Percentiles rank a stretch among this genome's conserved stretches.
Evolutionary conservation across 1,140 invertebrate species (phyloP).

Genomic region (Liolophura sinensis): DNA sequence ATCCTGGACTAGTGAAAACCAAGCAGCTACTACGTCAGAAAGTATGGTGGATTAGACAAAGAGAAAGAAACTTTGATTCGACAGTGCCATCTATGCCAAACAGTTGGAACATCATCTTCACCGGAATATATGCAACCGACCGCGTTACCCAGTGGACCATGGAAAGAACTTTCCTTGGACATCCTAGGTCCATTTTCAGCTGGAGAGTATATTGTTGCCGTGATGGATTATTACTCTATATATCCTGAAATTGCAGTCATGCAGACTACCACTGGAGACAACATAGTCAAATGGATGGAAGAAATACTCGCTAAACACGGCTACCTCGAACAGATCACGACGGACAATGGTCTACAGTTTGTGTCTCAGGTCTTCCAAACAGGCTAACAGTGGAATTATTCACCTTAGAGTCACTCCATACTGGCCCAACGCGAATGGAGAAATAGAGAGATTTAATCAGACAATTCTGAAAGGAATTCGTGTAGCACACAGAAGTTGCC

Average conservation of each 20-base stretch:
- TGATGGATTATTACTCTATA: constrained; percentile 25
- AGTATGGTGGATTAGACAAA: constrained; percentile 38
- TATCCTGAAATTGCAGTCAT: constrained; percentile 25
- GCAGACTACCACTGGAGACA: constrained; percentile 15
- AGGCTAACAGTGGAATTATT: no score
- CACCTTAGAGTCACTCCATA: no score
- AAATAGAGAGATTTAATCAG: no score
- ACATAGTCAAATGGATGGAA: constrained; percentile 11
- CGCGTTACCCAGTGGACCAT: constrained; percentile 17
- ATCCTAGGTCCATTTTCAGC: constrained; percentile 26
- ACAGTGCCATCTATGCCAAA: constrained; percentile 26
- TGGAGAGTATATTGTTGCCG: constrained; percentile 22
- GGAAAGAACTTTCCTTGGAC: constrained; percentile 27
- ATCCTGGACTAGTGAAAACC: constrained; percentile 23
- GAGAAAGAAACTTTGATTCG: constrained; percentile 22
- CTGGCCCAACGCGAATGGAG: no score
- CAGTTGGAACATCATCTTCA: constrained; percentile 12
- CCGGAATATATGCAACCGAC: constrained; percentile 20
- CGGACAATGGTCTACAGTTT: constrained; percentile 28
- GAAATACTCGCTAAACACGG: constrained; percentile 23
- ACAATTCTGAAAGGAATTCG: no score
- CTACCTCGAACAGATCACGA: constrained; percentile 8
- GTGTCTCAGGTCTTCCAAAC: constrained; percentile 12
- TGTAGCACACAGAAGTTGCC: no score
- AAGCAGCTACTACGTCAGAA: constrained; percentile 24